These are phyloP conservation scores for Daktulosphaira vitifoliae DNA, from an alignment of 1,140 invertebrate species.

Conservation along the genomic window DNA sequence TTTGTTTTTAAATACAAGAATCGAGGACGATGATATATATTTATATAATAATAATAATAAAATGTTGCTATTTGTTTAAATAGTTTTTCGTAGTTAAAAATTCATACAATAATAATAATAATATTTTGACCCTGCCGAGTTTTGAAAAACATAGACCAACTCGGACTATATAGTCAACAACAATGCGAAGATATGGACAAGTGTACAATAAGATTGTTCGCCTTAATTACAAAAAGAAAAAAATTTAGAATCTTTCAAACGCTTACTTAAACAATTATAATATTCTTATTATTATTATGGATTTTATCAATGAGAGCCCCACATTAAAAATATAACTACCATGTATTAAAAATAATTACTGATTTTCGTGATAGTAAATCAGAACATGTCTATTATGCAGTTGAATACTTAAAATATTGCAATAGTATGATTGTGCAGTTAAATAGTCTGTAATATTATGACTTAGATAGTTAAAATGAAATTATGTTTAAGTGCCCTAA, in stretches of 20 bases:
- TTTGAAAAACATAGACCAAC: background rate
- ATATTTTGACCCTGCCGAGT: slow-evolving; percentile 1
- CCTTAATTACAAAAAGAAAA: background rate
- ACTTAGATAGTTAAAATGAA: too few relatives aligned
- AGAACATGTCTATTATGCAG: too few relatives aligned
- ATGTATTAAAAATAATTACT: too few relatives aligned
- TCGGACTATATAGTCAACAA: background rate
- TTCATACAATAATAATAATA: background rate
- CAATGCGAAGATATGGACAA: slow-evolving; percentile 21
- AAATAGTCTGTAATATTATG: too few relatives aligned
- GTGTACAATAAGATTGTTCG: background rate
- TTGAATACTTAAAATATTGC: too few relatives aligned
- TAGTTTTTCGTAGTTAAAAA: background rate
- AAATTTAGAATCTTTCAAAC: slow-evolving; percentile 28
- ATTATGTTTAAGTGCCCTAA: too few relatives aligned
- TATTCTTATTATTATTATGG: too few relatives aligned
- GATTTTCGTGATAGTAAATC: too few relatives aligned
- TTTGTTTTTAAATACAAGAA: slow-evolving; percentile 3
- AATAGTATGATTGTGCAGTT: too few relatives aligned
- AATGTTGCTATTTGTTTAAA: slow-evolving; percentile 15
- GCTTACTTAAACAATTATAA: background rate
- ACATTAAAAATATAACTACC: too few relatives aligned
- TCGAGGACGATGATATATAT: background rate
- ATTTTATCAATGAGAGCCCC: too few relatives aligned
- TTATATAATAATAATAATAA: slow-evolving; percentile 6